Percentiles rank a stretch among this genome's conserved stretches.
phyloP scores from a whole-genome alignment of 1,140 invertebrate genomes.

The Brachionus angularis region DNA sequence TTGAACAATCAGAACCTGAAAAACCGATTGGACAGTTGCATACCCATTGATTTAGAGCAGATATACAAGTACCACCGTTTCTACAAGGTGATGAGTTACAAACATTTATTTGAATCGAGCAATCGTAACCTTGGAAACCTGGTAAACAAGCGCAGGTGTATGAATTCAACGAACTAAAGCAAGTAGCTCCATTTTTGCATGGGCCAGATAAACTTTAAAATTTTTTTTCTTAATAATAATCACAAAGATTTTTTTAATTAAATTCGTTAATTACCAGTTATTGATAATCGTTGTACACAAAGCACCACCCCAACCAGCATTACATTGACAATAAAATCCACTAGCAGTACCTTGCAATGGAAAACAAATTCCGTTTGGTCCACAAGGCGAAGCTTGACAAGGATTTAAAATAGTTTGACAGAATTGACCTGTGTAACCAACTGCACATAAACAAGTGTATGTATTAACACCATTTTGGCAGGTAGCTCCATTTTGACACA shows the following conservation, averaged over 20 bases:
- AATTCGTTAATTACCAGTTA: background rate
- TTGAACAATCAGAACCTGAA: constrained; percentile 46
- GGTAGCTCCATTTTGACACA: constrained; percentile 35
- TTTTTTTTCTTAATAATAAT: background rate
- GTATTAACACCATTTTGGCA: constrained; percentile 15
- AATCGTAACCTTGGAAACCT: constrained; percentile 70
- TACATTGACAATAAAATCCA: background rate
- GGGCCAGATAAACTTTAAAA: constrained; percentile 58
- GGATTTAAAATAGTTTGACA: constrained; percentile 37
- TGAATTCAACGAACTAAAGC: constrained; percentile 66
- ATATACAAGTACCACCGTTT: constrained; percentile 45
- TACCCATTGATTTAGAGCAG: constrained; percentile 7
- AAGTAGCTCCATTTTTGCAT: constrained; percentile 77
- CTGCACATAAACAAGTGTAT: constrained; percentile 40
- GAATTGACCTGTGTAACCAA: constrained; percentile 38
- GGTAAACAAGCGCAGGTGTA: constrained; percentile 79
- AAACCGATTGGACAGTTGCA: constrained; percentile 26
- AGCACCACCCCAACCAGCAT: constrained; percentile 26
- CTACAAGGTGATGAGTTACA: constrained; percentile 45
- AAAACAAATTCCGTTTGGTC: constrained; percentile 29
- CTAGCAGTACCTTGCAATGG: background rate
- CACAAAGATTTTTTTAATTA: background rate
- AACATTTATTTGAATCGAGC: constrained; percentile 44
- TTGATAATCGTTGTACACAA: background rate
- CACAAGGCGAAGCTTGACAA: constrained; percentile 4